phyloP scores from a whole-genome alignment of 1,140 invertebrate species.

The Drosophila bipectinata region DNA sequence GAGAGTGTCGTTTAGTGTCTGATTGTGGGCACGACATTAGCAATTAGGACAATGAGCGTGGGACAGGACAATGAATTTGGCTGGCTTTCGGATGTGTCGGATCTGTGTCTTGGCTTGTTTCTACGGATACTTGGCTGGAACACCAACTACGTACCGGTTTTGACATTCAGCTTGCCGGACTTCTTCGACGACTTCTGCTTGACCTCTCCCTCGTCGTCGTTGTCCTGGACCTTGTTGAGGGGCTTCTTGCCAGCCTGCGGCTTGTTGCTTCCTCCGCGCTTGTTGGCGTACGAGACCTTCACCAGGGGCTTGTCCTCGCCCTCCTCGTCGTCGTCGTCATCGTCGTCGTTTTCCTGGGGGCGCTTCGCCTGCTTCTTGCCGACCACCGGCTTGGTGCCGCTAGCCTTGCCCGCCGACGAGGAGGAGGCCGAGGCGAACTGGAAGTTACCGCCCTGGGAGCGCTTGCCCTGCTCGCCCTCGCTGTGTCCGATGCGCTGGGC shows the following conservation, averaged over 20 bases:
- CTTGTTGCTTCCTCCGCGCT: conserved; percentile 55
- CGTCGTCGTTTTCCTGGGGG: conserved; percentile 34
- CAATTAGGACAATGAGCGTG: conserved; percentile 37
- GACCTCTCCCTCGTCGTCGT: conserved; percentile 66
- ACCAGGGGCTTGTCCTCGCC: conserved; percentile 69
- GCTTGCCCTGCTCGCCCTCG: conserved; percentile 53
- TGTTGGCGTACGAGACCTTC: conserved; percentile 79
- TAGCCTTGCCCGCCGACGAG: conserved; percentile 16
- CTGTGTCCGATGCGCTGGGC: conserved; percentile 81
- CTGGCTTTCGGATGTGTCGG: conserved; percentile 16
- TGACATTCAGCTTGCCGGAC: conserved; percentile 73
- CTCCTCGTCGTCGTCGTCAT: conserved; percentile 61
- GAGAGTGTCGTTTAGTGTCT: conserved; percentile 41
- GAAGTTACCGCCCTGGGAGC: conserved; percentile 63
- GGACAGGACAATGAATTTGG: conserved; percentile 31
- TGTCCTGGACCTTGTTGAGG: conserved; percentile 33
- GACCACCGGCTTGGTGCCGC: conserved; percentile 18
- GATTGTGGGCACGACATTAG: conserved; percentile 38
- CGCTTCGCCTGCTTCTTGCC: conserved; percentile 60
- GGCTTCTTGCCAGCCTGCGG: conserved; percentile 63
- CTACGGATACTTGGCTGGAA: conserved; percentile 10
- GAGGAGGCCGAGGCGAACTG: conserved; percentile 56
- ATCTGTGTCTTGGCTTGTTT: conserved; percentile 26
- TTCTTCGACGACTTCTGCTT: conserved; percentile 70
- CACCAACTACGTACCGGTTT: conserved; percentile 89